Evolutionary conservation across 1,140 invertebrate genomes (phyloP).

Genomic region (Calephelis virginiensis): DNA sequence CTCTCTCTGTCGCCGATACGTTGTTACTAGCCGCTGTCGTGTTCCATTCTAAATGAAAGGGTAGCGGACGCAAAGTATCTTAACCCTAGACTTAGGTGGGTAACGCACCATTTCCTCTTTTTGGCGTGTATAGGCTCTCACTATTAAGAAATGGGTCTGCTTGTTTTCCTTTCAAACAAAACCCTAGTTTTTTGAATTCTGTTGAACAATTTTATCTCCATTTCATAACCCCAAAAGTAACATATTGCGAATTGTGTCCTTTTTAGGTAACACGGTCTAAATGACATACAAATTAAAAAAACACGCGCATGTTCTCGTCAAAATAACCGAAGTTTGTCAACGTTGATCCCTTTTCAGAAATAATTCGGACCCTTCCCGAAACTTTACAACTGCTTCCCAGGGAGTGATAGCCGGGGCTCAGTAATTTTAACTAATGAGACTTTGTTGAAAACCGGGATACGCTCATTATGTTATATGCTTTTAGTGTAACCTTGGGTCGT

Average conservation of each 20-base stretch:
- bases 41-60: no score
- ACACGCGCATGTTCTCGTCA: constrained; percentile 13
- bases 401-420: constrained; percentile 60
- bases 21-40: no score
- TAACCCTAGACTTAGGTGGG: no score
- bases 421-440: constrained; percentile 71
- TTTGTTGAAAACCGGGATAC: constrained; percentile 31
- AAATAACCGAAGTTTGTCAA: constrained; percentile 18
- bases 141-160: no score
- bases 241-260: background rate
- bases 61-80: no score
- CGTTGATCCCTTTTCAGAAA: constrained; percentile 22
- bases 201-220: no score
- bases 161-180: no score
- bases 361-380: constrained; percentile 49
- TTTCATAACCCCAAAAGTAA: background rate
- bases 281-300: constrained; percentile 1
- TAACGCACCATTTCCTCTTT: no score
- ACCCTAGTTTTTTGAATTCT: no score
- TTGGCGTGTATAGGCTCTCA: no score
- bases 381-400: constrained; percentile 59
- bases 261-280: background rate
- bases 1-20: no score
- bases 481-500: background rate
- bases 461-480: constrained; percentile 25